phyloP scores from a whole-genome alignment of 2,888 invertebrate genomes.

The Nomada fucata region DNA sequence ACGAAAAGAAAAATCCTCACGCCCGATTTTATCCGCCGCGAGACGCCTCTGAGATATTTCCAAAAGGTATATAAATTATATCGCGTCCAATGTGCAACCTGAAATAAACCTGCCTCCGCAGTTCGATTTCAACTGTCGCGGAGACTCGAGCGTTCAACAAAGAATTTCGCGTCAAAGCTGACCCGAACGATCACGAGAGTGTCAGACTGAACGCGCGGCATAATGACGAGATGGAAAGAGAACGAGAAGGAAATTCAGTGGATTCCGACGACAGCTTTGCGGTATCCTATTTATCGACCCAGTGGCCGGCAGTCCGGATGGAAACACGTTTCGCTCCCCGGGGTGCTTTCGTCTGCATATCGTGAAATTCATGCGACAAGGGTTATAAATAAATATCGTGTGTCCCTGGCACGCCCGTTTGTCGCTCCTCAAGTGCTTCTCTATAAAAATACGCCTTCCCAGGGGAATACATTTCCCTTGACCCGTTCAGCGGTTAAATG shows the following conservation, averaged over 20 bases:
- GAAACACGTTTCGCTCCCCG: slow-evolving; percentile 55
- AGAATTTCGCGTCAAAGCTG: background rate
- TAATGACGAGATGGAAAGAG: slow-evolving; percentile 24
- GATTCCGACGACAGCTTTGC: slow-evolving; percentile 39
- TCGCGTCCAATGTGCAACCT: too few species aligned
- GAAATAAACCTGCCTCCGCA: too few species aligned
- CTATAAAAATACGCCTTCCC: slow-evolving; percentile 68
- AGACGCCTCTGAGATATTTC: too few species aligned
- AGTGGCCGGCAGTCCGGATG: slow-evolving; percentile 36
- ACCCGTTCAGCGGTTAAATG: slow-evolving; percentile 24
- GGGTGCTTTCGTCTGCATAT: slow-evolving; percentile 63
- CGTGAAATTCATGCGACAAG: slow-evolving; percentile 68
- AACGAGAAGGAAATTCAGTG: slow-evolving; percentile 4
- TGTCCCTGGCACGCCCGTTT: slow-evolving; percentile 57
- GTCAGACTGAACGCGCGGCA: background rate
- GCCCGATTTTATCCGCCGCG: too few species aligned
- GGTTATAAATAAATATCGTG: slow-evolving; percentile 74
- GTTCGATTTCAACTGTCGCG: background rate
- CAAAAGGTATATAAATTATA: too few species aligned
- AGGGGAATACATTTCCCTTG: slow-evolving; percentile 51
- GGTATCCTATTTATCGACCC: slow-evolving; percentile 53
- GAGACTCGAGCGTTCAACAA: background rate
- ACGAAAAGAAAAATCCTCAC: too few species aligned
- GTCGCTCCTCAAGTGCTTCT: slow-evolving; percentile 62
- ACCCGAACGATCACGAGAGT: background rate